A percentile compares a stretch with the other conserved stretches of the same genome.
Evolutionary conservation across 2,113 vertebrate species (phyloP).

Genomic region (Ardeotis arabs): DNA sequence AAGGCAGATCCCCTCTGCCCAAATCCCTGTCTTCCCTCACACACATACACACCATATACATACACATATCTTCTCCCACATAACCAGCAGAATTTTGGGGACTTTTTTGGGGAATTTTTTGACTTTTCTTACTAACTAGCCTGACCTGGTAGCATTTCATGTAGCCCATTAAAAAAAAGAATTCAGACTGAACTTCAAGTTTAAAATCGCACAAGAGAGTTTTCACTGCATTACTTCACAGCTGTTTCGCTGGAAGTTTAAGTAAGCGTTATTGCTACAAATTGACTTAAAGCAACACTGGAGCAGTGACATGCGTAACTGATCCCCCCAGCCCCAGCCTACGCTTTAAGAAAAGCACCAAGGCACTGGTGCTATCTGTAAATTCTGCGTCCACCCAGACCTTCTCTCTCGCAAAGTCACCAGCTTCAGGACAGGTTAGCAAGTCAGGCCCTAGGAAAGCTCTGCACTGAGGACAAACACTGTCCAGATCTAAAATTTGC

Average conservation of each 20-base stretch:
- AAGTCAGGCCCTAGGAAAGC: not conserved
- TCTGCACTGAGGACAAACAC: not conserved
- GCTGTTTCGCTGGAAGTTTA: not conserved
- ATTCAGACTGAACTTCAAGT: not conserved
- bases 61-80: not conserved
- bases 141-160: not conserved
- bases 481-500: not conserved
- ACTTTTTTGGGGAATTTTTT: not conserved
- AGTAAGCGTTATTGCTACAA: not conserved
- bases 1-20: not conserved
- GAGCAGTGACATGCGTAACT: not conserved
- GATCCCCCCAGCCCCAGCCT: fast-evolving
- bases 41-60: too few relatives aligned
- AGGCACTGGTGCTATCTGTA: not conserved
- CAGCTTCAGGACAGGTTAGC: not conserved
- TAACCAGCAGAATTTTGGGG: not conserved
- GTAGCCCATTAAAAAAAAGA: not conserved
- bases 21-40: not conserved
- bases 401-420: not conserved
- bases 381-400: not conserved
- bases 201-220: not conserved
- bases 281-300: not conserved
- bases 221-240: not conserved
- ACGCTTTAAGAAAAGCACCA: not conserved
- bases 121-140: not conserved